These are phyloP conservation scores for Penelope pileata DNA, from an alignment of 2,113 vertebrate species.

Conservation along the genomic window DNA sequence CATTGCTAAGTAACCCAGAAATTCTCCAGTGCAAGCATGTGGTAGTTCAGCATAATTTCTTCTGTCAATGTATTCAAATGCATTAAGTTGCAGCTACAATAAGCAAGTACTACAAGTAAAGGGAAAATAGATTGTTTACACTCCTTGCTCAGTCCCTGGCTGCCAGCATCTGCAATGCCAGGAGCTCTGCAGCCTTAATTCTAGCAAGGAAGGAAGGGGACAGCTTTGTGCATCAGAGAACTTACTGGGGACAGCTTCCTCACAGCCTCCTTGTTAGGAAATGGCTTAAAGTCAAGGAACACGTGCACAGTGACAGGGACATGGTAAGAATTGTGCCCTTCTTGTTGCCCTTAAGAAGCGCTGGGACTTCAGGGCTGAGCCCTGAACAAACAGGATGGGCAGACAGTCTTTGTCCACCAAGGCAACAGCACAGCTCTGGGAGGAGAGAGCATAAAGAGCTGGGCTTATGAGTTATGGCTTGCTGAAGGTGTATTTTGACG, in stretches of 20 bases:
- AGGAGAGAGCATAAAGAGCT: neutral
- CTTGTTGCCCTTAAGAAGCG: neutral
- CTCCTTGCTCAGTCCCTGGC: neutral
- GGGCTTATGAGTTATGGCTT: neutral
- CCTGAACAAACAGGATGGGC: neutral
- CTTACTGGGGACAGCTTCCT: neutral
- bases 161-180: neutral
- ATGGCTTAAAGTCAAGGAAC: neutral
- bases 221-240: neutral
- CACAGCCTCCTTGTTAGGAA: neutral
- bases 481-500: neutral
- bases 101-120: neutral
- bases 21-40: neutral
- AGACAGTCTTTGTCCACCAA: neutral
- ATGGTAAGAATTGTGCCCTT: rapidly evolving
- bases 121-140: neutral
- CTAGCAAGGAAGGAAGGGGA: neutral
- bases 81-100: neutral
- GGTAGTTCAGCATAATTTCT: neutral
- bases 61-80: neutral
- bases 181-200: neutral
- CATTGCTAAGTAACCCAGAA: slow-evolving; percentile 18
- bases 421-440: neutral
- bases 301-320: neutral
- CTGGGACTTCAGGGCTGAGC: neutral